These are phyloP conservation scores for Drosophila austrosaltans DNA, from an alignment of 2,888 invertebrate species.

Conservation along the genomic window DNA sequence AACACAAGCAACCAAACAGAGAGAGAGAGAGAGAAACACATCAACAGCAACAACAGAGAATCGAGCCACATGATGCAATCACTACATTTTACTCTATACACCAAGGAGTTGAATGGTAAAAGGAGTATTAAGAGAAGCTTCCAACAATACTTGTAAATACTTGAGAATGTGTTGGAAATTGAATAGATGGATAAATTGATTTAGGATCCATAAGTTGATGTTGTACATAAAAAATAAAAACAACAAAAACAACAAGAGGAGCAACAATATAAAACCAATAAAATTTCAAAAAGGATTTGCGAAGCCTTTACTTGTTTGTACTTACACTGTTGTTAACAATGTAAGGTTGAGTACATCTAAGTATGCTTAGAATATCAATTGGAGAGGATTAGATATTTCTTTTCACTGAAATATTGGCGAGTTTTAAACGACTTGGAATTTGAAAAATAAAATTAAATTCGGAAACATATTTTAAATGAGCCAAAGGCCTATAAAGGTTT, in stretches of 20 bases:
- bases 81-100: neutral
- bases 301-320: too few species aligned
- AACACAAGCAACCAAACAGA: neutral
- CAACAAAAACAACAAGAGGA: neutral
- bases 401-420: too few species aligned
- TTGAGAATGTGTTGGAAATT: conserved; percentile 9
- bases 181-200: conserved; percentile 7
- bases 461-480: too few species aligned
- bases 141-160: conserved; percentile 2
- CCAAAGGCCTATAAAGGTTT: too few species aligned
- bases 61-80: conserved; percentile 11
- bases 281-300: neutral
- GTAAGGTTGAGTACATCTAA: too few species aligned
- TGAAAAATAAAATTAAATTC: too few species aligned
- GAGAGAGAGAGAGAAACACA: neutral
- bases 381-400: too few species aligned
- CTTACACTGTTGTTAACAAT: too few species aligned
- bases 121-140: neutral
- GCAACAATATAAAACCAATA: neutral
- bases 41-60: neutral
- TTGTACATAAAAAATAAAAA: neutral
- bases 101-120: conserved; percentile 4
- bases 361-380: too few species aligned
- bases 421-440: too few species aligned
- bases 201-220: conserved; percentile 6